A percentile compares a stretch with the other conserved stretches of the same genome.
Conservation (phyloP, 2,888 invertebrate genomes). For the Acronicta psi region DNA sequence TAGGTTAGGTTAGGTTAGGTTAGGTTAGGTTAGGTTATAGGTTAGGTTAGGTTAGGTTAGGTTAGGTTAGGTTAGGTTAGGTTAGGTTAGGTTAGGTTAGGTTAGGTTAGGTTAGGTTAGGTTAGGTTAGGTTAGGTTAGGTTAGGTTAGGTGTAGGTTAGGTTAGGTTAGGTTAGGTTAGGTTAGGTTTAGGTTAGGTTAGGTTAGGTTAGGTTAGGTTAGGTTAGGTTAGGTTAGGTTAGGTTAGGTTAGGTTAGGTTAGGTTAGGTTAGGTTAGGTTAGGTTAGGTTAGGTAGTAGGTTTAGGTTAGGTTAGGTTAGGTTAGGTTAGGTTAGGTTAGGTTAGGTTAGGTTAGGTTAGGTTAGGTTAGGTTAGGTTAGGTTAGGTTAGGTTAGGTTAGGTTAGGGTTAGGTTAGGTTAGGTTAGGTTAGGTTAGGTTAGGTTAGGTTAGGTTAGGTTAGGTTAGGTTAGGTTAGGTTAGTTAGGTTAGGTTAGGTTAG, state of each 20-base stretch:
- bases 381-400: conserved; percentile 34
- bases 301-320: conserved; percentile 12
- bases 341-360: conserved; percentile 39
- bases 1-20: too few relatives aligned
- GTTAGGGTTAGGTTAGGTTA: conserved; percentile 42
- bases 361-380: conserved; percentile 46
- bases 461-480: conserved; percentile 29
- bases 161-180: conserved; percentile 11
- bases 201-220: conserved; percentile 5
- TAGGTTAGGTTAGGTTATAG: too few relatives aligned
- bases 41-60: too few relatives aligned
- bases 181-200: conserved; percentile 9
- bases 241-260: conserved; percentile 9
- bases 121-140: too few relatives aligned
- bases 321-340: conserved; percentile 42
- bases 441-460: conserved; percentile 37
- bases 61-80: too few relatives aligned
- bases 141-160: conserved; percentile 8
- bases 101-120: too few relatives aligned
- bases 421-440: conserved; percentile 41
- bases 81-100: too few relatives aligned
- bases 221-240: conserved; percentile 14
- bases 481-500: conserved; percentile 41
- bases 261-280: conserved; percentile 15
- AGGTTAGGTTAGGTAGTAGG: conserved; percentile 8